Percentiles rank a stretch among this genome's conserved stretches.
These are phyloP conservation scores for Heliconius ethilla DNA, from an alignment of 2,888 invertebrate genomes.

Conservation along the genomic window DNA sequence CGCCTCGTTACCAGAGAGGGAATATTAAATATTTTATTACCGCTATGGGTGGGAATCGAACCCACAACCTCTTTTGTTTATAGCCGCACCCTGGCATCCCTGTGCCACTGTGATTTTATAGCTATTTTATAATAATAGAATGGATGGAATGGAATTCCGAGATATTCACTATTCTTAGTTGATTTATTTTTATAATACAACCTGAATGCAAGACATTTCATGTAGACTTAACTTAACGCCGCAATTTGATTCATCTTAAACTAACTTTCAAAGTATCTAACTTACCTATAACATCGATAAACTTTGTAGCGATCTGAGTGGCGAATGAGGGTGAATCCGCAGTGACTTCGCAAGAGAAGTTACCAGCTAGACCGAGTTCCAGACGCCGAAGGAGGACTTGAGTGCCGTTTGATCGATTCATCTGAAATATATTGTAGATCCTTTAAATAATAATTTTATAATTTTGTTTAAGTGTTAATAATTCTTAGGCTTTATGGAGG, in stretches of 20 bases:
- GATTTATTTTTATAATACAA: too few relatives aligned
- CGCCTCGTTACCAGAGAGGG: too few relatives aligned
- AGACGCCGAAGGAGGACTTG: constrained; percentile 87
- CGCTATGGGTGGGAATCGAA: too few relatives aligned
- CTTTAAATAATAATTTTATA: neutral
- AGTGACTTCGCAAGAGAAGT: constrained; percentile 91
- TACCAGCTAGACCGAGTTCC: constrained; percentile 87
- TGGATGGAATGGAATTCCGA: too few relatives aligned
- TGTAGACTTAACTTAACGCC: neutral
- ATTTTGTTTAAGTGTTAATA: neutral
- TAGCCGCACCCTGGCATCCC: too few relatives aligned
- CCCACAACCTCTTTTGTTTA: too few relatives aligned
- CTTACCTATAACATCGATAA: constrained; percentile 90
- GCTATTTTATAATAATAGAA: too few relatives aligned
- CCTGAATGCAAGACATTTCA: too few relatives aligned
- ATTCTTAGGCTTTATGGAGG: neutral
- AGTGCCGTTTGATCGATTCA: constrained; percentile 86
- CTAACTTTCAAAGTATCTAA: constrained; percentile 3
- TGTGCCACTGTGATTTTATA: too few relatives aligned
- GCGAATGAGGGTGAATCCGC: constrained; percentile 87
- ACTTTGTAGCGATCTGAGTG: constrained; percentile 84
- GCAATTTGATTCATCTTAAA: neutral
- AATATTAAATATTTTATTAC: too few relatives aligned
- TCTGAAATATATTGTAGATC: constrained; percentile 74
- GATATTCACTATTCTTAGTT: too few relatives aligned